Evolutionary conservation across 2,113 vertebrate species (phyloP).

Genomic region (Macaca fascicularis): T2T-MFA8v1.1 NC_088377.1:156729501-156730000

Average conservation of each 20-base stretch:
- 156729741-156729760: not conserved
- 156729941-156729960: not conserved
- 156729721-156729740: not conserved
- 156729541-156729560: not conserved
- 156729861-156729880: not conserved
- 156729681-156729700: not conserved
- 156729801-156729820: not conserved
- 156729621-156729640: not conserved
- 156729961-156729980: not conserved
- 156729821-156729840: not conserved
- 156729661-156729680: not conserved
- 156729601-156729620: not conserved
- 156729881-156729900: no score
- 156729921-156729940: not conserved
- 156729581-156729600: not conserved
- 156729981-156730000: not conserved
- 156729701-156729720: not conserved
- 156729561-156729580: not conserved
- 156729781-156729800: not conserved
- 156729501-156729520: not conserved
- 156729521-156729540: not conserved
- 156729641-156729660: not conserved
- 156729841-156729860: not conserved
- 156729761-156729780: not conserved
- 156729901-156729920: not conserved